phyloP scores from a whole-genome alignment of 1,140 invertebrate species.

The Macrobrachium nipponense region DNA sequence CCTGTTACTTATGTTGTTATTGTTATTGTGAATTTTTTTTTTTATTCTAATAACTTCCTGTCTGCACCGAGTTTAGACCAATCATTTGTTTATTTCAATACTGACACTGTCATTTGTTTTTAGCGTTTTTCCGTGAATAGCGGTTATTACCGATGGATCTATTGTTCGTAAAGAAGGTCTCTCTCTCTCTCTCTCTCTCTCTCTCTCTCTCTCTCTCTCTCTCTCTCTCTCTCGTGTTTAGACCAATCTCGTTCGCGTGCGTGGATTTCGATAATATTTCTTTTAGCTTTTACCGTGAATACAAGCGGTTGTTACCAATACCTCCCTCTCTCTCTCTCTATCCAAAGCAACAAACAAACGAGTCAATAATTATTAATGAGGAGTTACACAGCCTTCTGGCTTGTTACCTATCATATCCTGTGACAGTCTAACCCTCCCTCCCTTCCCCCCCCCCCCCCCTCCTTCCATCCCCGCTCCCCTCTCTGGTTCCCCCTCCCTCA shows the following conservation, averaged over 20 bases:
- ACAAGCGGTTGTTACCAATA: too few species aligned
- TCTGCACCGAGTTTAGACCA: too few species aligned
- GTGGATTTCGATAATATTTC: too few species aligned
- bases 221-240: too few species aligned
- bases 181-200: slow-evolving; percentile 1
- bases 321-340: not conserved
- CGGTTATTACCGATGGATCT: not conserved
- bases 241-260: too few species aligned
- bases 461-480: too few species aligned
- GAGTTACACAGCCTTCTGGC: not conserved
- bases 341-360: not conserved
- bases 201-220: not conserved
- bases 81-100: too few species aligned
- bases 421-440: not conserved
- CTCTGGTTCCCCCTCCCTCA: too few species aligned
- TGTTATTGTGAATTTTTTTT: too few species aligned
- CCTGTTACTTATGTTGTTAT: too few species aligned
- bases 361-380: not conserved
- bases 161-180: not conserved
- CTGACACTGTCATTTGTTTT: not conserved
- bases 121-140: not conserved
- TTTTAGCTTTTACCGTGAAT: too few species aligned
- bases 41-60: too few species aligned
- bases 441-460: not conserved
- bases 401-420: not conserved